phyloP scores from a whole-genome alignment of 2,113 vertebrate species.

The Bos javanicus region DNA sequence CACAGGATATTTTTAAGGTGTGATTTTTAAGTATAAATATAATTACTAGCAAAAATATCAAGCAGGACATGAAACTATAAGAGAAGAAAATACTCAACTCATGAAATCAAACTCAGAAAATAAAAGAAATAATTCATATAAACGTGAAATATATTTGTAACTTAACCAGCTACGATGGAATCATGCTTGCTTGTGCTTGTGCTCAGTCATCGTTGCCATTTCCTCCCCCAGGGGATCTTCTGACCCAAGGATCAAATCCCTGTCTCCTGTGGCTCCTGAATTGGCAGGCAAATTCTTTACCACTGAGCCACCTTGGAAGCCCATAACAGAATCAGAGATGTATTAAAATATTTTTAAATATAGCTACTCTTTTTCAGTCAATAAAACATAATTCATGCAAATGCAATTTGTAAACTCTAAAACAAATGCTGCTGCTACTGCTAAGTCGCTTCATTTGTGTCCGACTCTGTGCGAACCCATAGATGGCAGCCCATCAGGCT shows the following conservation, averaged over 20 bases:
- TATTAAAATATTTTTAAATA: not conserved
- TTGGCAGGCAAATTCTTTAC: not conserved
- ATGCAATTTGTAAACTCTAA: not conserved
- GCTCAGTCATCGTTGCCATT: not conserved
- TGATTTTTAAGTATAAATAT: not conserved
- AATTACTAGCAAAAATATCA: not conserved
- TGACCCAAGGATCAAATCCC: not conserved
- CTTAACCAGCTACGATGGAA: not conserved
- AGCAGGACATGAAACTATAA: not conserved
- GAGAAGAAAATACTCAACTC: not conserved
- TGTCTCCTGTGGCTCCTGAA: not conserved
- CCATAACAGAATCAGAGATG: not conserved
- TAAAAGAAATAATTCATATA: not conserved
- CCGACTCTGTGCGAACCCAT: not conserved
- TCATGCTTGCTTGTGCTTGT: not conserved
- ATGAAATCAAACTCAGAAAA: not conserved
- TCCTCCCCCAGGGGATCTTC: not conserved
- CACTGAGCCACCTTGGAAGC: not conserved
- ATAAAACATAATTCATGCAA: not conserved
- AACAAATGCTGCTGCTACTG: not conserved
- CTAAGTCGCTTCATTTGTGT: accelerated
- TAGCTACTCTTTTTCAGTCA: not conserved
- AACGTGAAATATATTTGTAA: not conserved
- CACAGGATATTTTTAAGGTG: not conserved
- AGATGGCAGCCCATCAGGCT: not conserved